A percentile compares a stretch with the other conserved stretches of the same genome.
Conservation (phyloP, 1,140 invertebrate species). For the Cecropterus lyciades region DNA sequence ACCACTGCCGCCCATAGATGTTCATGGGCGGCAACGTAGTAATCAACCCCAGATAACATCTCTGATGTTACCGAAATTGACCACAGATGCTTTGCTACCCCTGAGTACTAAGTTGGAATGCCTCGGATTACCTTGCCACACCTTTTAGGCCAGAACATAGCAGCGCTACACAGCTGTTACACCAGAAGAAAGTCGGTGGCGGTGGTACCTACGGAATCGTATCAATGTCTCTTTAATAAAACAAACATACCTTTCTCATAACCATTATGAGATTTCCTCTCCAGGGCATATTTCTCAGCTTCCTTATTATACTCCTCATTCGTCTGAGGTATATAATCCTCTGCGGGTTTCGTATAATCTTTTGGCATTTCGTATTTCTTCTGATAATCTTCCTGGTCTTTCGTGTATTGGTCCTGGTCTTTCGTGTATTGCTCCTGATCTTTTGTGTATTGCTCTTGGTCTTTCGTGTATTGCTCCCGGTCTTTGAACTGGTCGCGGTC, state of each 20-base stretch:
- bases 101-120: no score
- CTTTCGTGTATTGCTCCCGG: neutral
- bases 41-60: no score
- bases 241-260: conserved; percentile 53
- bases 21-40: no score
- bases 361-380: conserved; percentile 58
- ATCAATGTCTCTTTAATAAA: no score
- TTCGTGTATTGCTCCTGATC: conserved; percentile 15
- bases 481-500: conserved; percentile 22
- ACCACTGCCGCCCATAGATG: no score
- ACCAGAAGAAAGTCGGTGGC: no score
- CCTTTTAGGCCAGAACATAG: no score
- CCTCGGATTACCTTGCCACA: no score
- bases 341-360: conserved; percentile 61
- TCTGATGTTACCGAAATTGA: no score
- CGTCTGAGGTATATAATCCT: conserved; percentile 70
- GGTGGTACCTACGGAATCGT: no score
- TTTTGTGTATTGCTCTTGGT: conserved; percentile 7
- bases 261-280: conserved; percentile 59
- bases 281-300: conserved; percentile 72
- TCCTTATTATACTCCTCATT: conserved; percentile 77
- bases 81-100: no score
- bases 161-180: no score
- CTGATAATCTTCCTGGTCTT: conserved; percentile 35
- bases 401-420: conserved; percentile 14